These are phyloP conservation scores for Mythimna loreyi DNA, from an alignment of 2,888 invertebrate species.

Conservation along the genomic window DNA sequence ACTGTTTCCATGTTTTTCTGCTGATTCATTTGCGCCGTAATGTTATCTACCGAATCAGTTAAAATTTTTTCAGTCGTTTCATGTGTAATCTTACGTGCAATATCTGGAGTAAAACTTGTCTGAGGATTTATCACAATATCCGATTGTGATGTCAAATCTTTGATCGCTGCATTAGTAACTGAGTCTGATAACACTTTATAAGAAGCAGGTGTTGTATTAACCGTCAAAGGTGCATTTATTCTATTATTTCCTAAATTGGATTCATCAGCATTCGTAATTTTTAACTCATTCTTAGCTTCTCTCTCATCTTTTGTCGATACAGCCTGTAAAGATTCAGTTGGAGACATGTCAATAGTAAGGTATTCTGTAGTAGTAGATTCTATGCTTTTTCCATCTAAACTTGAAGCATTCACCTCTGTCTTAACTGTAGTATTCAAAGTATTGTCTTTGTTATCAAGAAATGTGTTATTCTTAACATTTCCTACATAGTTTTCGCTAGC, in stretches of 20 bases:
- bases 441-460: background rate
- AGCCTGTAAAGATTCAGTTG: conserved; percentile 4
- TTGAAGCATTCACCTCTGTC: background rate
- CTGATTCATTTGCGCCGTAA: background rate
- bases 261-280: conserved; percentile 2
- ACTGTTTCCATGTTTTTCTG: background rate
- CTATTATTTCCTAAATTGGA: background rate
- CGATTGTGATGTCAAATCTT: conserved; percentile 1
- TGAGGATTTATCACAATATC: conserved; percentile 1
- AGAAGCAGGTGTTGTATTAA: background rate
- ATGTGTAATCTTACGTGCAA: background rate
- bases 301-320: background rate
- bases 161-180: background rate
- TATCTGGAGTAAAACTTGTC: background rate
- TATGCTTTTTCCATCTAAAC: background rate
- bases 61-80: conserved; percentile 1
- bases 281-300: background rate
- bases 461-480: conserved; percentile 1
- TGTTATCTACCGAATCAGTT: background rate
- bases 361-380: background rate
- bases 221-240: background rate
- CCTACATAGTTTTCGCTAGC: background rate
- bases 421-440: conserved; percentile 1
- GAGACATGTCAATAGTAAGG: background rate
- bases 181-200: background rate